Evolutionary conservation across 2,113 vertebrate genomes (phyloP).

Genomic region (Mungos mungo): DNA sequence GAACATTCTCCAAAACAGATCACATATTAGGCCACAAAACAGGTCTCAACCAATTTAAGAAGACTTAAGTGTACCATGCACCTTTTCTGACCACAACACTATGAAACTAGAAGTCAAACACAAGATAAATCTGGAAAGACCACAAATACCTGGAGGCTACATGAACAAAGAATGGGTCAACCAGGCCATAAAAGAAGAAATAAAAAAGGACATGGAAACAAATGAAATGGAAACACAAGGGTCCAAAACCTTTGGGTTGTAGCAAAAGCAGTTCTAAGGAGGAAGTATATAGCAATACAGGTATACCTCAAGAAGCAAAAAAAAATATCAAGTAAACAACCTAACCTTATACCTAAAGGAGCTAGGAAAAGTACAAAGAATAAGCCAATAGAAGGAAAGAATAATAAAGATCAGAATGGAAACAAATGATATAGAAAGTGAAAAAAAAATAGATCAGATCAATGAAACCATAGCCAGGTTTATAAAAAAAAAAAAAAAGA

Average conservation of each 20-base stretch:
- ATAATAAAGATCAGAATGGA: not conserved
- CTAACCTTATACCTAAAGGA: not conserved
- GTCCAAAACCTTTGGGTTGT: not conserved
- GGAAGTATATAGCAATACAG: too few relatives aligned
- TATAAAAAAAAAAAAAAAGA: not conserved
- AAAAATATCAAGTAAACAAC: not conserved
- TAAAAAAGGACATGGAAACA: not conserved
- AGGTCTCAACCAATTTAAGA: not conserved
- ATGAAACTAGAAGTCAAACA: not conserved
- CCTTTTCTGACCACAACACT: not conserved
- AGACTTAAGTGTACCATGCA: not conserved
- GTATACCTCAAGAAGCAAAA: not conserved
- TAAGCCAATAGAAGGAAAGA: not conserved
- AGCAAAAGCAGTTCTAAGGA: not conserved
- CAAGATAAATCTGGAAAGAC: not conserved
- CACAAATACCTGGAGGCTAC: not conserved
- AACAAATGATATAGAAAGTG: not conserved
- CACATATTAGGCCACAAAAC: not conserved
- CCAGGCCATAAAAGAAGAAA: not conserved
- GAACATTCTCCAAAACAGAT: not conserved
- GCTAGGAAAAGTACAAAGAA: not conserved
- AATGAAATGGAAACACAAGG: not conserved
- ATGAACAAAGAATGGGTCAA: not conserved
- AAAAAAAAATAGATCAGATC: not conserved
- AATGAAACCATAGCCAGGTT: not conserved